These are phyloP conservation scores for Rhabdomys dilectus DNA, from an alignment of 2,113 vertebrate genomes.

Conservation along the genomic window DNA sequence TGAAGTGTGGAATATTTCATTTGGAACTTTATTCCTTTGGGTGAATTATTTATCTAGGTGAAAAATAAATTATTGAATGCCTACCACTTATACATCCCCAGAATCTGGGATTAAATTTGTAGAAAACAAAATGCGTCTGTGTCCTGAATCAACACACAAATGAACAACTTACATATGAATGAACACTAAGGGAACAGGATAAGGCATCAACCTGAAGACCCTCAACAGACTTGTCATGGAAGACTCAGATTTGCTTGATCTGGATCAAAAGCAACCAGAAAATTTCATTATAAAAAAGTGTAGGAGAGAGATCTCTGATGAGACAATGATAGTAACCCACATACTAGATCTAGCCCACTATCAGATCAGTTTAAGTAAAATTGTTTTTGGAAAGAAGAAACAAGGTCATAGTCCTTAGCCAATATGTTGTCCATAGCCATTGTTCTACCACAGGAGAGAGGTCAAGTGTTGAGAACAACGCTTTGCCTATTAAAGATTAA, in stretches of 20 bases:
- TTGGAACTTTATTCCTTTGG: not conserved
- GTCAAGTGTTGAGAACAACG: not conserved
- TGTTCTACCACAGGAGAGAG: not conserved
- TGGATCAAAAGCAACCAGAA: not conserved
- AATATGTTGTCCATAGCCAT: not conserved
- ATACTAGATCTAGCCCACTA: not conserved
- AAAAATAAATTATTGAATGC: not conserved
- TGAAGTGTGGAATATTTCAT: constrained; percentile 4
- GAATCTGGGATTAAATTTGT: not conserved
- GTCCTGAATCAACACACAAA: not conserved
- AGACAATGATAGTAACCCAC: not conserved
- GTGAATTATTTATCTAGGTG: not conserved
- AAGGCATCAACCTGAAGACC: not conserved
- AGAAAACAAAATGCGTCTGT: not conserved
- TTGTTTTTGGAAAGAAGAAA: not conserved
- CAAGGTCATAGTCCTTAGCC: not conserved
- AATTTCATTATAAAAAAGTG: not conserved
- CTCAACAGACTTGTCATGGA: not conserved
- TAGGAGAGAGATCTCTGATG: not conserved
- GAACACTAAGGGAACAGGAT: not conserved
- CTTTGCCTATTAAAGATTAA: not conserved
- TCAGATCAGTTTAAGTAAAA: not conserved
- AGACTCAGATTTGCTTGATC: not conserved
- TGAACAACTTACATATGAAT: not conserved
- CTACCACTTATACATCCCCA: not conserved